phyloP scores from a whole-genome alignment of 1,140 invertebrate species.

The Laodelphax striatellus region DNA sequence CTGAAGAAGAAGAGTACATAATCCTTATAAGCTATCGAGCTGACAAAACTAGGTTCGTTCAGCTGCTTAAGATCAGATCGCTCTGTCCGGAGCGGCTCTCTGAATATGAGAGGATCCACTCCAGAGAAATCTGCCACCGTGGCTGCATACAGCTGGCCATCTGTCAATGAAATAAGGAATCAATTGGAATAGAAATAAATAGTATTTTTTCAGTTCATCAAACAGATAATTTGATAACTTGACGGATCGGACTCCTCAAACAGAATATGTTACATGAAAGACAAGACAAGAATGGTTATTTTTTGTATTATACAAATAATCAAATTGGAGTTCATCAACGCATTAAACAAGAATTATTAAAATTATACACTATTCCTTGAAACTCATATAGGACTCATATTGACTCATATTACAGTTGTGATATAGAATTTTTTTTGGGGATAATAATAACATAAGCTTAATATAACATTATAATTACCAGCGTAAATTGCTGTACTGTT shows the following conservation, averaged over 20 bases:
- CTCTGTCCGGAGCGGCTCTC: slow-evolving; percentile 75
- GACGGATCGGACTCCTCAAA: too few species aligned
- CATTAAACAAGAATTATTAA: too few species aligned
- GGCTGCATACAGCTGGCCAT: slow-evolving; percentile 80
- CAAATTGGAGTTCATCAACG: too few species aligned
- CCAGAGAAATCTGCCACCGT: slow-evolving; percentile 92
- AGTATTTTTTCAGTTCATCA: too few species aligned
- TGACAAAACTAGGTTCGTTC: slow-evolving; percentile 85
- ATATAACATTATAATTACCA: slow-evolving; percentile 12
- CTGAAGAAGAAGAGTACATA: slow-evolving; percentile 97
- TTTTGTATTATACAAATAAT: too few species aligned
- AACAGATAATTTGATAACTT: not conserved
- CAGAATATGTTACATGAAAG: too few species aligned
- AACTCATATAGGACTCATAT: too few species aligned
- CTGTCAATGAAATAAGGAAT: slow-evolving; percentile 35
- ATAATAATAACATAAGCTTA: not conserved
- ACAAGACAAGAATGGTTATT: too few species aligned
- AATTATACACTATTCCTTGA: too few species aligned
- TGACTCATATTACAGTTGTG: not conserved
- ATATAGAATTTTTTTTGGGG: too few species aligned
- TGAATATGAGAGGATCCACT: slow-evolving; percentile 83
- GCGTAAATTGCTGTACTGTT: slow-evolving; percentile 82
- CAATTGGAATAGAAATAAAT: not conserved
- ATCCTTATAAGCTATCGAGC: slow-evolving; percentile 79
- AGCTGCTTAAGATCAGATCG: slow-evolving; percentile 63